phyloP scores from a whole-genome alignment of 2,113 vertebrate species.

The Megalops atlanticus region DNA sequence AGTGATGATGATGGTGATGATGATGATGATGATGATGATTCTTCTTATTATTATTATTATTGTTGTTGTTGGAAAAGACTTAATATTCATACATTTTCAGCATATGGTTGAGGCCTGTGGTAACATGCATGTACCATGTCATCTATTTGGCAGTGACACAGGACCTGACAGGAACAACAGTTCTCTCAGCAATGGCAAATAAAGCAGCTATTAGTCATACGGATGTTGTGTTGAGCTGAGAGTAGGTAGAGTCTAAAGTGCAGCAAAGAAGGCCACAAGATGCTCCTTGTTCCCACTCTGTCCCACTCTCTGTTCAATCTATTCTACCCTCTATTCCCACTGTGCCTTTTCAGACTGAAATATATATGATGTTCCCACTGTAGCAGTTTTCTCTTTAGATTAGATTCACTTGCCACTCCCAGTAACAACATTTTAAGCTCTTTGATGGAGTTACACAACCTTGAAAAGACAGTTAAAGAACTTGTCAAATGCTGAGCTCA shows the following conservation, averaged over 20 bases:
- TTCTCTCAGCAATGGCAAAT: neutral
- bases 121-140: neutral
- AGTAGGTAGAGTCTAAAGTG: neutral
- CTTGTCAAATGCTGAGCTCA: neutral
- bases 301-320: too few species aligned
- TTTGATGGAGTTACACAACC: constrained; percentile 13
- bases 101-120: neutral
- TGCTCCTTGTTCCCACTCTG: too few species aligned
- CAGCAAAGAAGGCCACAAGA: neutral
- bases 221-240: neutral
- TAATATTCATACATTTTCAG: neutral
- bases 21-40: too few species aligned
- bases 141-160: too few species aligned
- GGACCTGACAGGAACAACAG: neutral
- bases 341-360: neutral
- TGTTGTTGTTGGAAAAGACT: too few species aligned
- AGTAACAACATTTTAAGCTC: neutral
- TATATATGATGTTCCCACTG: neutral
- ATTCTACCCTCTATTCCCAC: too few species aligned
- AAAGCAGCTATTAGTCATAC: neutral
- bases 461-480: constrained; percentile 16
- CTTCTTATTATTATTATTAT: too few species aligned
- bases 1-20: too few species aligned
- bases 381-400: neutral
- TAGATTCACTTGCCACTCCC: neutral